Base-by-base conservation (phyloP, 92 coral and sea anemone genomes). In the Plumapathes pennacea region DNA sequence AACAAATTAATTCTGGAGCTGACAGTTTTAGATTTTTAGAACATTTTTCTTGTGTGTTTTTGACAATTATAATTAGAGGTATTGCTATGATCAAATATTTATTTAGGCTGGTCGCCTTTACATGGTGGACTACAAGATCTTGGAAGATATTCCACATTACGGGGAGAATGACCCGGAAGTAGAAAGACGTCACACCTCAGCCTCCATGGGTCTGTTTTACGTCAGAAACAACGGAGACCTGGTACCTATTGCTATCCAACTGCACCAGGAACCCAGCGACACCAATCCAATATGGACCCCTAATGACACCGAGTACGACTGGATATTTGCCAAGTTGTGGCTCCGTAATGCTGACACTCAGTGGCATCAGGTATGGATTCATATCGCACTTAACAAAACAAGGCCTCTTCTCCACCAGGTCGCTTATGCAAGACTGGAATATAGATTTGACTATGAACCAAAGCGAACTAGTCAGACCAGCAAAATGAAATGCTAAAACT, bases 221-320 rank as follows among this genome's bases (percentile, higher is more conserved):
- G 85, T 66, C 34, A 89, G 48, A 30, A 56, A 56, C 7, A 47
- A 40, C 49, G 86, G 88, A 0, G 83, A 85, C 41, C 81, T 89
- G 50, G 77, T 85, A 38, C 97, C 97, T 14, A 85, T 89, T 22
- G 97, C 97, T 11, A 76, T 89, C 36, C 97, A 89, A 54, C 64
- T 89, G 21, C 61, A 25, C 17, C 94, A 85, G 50, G 26, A 58
- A 27, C 89, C 97, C 0, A 38, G 78, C 38, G 57, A 54, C 17
- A 63, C 42, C n/a, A 87, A 87, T 50, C 95, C 95, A 19, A 81
- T 87, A 27, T 87, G 95, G 95, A 87, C 95, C 9, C 95, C 95
- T 0, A 61, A 83, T 57, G 95, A 87, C 61, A 13, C 73, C 41
- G 60, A 83, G 32, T 46, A 62, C 32, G 95, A 87, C 53, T 87